Base-by-base conservation (phyloP, 2,113 vertebrate species). In the Tonatia bakeri region DNA sequence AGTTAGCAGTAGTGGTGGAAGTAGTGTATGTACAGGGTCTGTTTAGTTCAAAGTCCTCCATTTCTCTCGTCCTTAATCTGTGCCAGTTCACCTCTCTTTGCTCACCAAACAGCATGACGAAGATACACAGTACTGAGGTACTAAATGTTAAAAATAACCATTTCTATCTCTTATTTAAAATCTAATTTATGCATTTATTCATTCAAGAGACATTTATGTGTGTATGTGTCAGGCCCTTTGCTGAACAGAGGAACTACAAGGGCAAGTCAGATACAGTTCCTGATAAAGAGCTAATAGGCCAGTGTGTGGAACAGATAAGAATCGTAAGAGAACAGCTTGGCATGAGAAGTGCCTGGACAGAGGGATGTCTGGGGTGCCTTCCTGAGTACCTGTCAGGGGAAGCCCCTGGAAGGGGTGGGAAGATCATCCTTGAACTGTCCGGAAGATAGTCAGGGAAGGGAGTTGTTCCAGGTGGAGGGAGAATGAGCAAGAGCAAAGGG, bases 101-200 rank as follows among this genome's bases (percentile, higher is more conserved):
- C n/a, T 90, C 81, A 92, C n/a, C 28, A 69, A 65, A 69, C 15
- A 89, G 90, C 38, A 92, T 90, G 50, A 84, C 56, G 22, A 88
- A 91, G 94, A 81, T 43, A 94, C 94, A 94, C 5, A 90, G 36
- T 80, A 75, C 24, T 24, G 17, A 73, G 47, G 24, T 72, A 82
- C 36, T 80, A n/a, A 85, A 72, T 75, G 22, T 94, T 76, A 84
- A 94, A 94, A 90, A 43, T 75, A 67, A 6, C 24, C 12, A 88
- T 61, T 96, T 95, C 47, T 92, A 43, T 80, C 81, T 96, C 45
- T 94, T 89, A 64, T 72, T 94, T 85, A 95, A 91, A 92, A 90
- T 96, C 72, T 87, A 73, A 82, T 96, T 54, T 96, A 97, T 96
- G 96, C 92, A 94, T 69, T 81, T 96, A 85, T 93, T 97, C 83